Evolutionary conservation across 37 sponge, comb jelly and placozoan species (phyloP).

Genomic region (Ianthella basta): DNA sequence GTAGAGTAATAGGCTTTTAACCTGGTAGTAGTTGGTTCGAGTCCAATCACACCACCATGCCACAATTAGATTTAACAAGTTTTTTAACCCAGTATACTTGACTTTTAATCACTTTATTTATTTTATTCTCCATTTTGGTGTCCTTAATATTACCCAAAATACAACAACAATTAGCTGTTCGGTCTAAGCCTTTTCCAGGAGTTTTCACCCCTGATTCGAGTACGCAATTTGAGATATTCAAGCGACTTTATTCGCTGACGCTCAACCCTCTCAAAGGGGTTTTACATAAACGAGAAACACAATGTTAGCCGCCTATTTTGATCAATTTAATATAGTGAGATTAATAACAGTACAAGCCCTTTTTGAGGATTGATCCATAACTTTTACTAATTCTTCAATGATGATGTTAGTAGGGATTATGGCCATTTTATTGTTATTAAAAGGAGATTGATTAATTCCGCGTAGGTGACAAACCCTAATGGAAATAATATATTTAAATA

Average conservation of each 20-base stretch:
- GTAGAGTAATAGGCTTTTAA: slow-evolving; percentile 74
- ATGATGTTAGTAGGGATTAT: slow-evolving; percentile 62
- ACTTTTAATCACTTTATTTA: slow-evolving; percentile 44
- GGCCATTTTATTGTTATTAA: slow-evolving; percentile 56
- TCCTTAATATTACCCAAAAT: slow-evolving; percentile 39
- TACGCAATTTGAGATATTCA: neutral
- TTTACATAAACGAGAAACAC: slow-evolving; percentile 13
- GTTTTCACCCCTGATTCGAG: neutral
- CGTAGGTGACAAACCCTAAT: slow-evolving; percentile 59
- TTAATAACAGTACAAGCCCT: slow-evolving; percentile 59
- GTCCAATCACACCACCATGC: slow-evolving; percentile 65
- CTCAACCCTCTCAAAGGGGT: no score
- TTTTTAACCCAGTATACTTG: slow-evolving; percentile 68
- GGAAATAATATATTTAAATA: slow-evolving; percentile 65
- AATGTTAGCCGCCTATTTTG: slow-evolving; percentile 84
- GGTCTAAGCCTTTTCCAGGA: slow-evolving; percentile 9
- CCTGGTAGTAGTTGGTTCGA: slow-evolving; percentile 61
- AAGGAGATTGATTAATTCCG: slow-evolving; percentile 51
- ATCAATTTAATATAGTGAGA: slow-evolving; percentile 80
- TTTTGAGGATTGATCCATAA: slow-evolving; percentile 54
- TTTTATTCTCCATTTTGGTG: slow-evolving; percentile 59
- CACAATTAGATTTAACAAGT: slow-evolving; percentile 66
- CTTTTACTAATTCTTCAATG: slow-evolving; percentile 75
- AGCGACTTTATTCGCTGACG: no score
- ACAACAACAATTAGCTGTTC: slow-evolving; percentile 56